Evolutionary conservation across 2,113 vertebrate species (phyloP), one percentile per base, ranked within the genome.

Genomic region (Hippocampus mohnikei): DNA sequence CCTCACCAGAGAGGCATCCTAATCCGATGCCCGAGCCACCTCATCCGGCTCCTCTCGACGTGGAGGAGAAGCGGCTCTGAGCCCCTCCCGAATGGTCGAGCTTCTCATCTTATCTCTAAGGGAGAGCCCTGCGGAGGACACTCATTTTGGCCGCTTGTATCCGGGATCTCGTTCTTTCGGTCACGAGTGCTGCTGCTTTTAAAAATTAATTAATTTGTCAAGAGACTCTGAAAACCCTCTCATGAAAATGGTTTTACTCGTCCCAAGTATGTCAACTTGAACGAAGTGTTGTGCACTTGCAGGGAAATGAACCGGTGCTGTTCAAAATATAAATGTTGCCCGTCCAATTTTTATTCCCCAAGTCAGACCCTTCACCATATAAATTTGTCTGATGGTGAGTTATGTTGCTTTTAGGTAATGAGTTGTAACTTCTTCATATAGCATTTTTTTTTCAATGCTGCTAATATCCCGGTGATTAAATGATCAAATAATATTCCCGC

Each of bases 201-300:
- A 1, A 5, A 33, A 33, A 78, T 84, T 78, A 53, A 72, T 62
- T 75, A 72, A 66, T 83, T 80, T 67, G 18, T 86, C 78, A 74
- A 33, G 23, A 60, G 73, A 23, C 64, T n/a, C 58, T 72, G 70
- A 83, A 72, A 72, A 67, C 8, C 3, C 27, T 73, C 84, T 78
- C 80, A 83, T 80, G 76, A 74, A 77, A 82, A 79, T 20, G 60
- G 15, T 72, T 74, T 71, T 52, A 64, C 18, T 72, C 69, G 66
- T 68, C 46, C 33, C 52, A 42, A 67, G 70, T 61, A 12, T 23
- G 50, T 62, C 69, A 48, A 71, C 50, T 69, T 75, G 46, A 76
- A 73, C 72, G 61, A 71, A 80, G 67, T 23, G 59, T 3, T 73
- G 74, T n/a, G 20, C 42, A 66, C n/a, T 13, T 13, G 48, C 66